Conservation (phyloP, 2,797 vertebrate genomes). For the Alectoris magna region DNA sequence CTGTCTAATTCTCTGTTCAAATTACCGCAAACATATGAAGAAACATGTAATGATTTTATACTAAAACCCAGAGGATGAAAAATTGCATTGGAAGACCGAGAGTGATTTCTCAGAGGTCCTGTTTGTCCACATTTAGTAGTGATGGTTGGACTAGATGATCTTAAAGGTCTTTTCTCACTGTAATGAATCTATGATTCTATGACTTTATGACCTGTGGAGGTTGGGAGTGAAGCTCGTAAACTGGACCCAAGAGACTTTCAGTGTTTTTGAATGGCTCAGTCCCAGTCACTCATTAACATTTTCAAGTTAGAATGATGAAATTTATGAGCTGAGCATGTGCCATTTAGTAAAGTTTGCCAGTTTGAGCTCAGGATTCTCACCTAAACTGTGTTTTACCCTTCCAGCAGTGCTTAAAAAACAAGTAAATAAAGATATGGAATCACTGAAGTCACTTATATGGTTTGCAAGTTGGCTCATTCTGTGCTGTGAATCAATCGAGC, state of each 20-base stretch:
- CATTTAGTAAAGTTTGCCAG: background rate
- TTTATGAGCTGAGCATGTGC: background rate
- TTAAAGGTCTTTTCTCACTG: too few species aligned
- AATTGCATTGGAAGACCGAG: constrained; percentile 67
- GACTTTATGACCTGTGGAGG: background rate
- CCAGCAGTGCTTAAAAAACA: background rate
- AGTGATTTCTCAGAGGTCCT: constrained; percentile 45
- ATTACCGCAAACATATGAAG: constrained; percentile 35
- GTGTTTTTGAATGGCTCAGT: background rate
- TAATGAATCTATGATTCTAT: too few species aligned
- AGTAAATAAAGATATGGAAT: background rate
- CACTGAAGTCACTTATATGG: background rate
- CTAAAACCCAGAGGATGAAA: constrained; percentile 65
- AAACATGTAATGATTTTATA: constrained; percentile 60
- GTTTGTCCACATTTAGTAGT: constrained; percentile 16
- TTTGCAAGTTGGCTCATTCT: background rate
- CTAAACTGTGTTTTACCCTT: background rate
- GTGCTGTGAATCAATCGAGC: background rate
- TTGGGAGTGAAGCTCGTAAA: background rate
- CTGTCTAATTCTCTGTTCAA: constrained; percentile 65
- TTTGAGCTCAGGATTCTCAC: background rate
- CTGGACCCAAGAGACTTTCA: background rate
- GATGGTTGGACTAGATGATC: background rate
- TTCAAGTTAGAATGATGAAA: background rate
- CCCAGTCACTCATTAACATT: background rate